phyloP scores from a whole-genome alignment of 2,113 vertebrate species.

The Perca schrenkii region DNA sequence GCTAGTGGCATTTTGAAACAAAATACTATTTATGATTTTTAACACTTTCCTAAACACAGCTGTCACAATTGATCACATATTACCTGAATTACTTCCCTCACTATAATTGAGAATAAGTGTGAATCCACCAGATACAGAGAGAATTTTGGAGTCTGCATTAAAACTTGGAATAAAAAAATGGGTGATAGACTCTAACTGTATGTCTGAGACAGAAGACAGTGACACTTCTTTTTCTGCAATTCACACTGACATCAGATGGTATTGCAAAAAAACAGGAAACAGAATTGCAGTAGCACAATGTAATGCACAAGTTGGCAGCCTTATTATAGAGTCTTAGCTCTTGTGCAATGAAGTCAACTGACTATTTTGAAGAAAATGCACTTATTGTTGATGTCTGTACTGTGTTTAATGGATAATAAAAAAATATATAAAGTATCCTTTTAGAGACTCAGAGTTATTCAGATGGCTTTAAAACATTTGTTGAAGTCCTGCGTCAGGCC shows the following conservation, averaged over 20 bases:
- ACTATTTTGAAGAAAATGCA: neutral
- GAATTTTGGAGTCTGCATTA: neutral
- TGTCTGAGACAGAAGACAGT: neutral
- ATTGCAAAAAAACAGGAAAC: neutral
- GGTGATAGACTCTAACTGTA: neutral
- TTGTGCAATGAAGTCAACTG: neutral
- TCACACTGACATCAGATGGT: neutral
- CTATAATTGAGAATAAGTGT: neutral
- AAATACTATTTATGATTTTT: neutral
- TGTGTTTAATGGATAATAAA: neutral
- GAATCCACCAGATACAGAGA: neutral
- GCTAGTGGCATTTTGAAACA: neutral
- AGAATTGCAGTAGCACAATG: neutral
- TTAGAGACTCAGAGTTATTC: conserved; percentile 6
- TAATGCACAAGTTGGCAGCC: neutral
- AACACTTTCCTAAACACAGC: neutral
- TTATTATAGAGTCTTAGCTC: neutral
- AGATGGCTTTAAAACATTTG: neutral
- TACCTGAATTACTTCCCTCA: neutral
- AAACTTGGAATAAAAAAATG: conserved; percentile 8
- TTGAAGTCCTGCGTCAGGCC: neutral
- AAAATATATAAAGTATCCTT: neutral
- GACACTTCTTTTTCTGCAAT: conserved; percentile 15
- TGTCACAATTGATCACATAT: neutral
- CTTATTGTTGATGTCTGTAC: neutral